Conservation (phyloP, 2,113 vertebrate genomes). For the human (Homo sapiens) region DNA sequence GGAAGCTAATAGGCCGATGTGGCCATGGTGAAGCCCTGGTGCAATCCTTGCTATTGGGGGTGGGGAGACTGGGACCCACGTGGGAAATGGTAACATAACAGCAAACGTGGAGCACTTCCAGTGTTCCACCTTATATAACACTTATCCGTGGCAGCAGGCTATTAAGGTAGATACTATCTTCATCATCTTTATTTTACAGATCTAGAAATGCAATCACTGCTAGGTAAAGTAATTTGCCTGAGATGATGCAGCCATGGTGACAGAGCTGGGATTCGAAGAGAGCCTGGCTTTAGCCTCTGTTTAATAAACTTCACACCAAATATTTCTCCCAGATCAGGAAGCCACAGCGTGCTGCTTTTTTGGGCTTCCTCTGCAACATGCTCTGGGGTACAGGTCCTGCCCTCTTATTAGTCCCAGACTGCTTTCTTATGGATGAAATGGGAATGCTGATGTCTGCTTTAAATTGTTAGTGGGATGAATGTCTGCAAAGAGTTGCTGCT, state of each 20-base stretch:
- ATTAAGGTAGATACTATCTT: neutral
- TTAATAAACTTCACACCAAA: neutral
- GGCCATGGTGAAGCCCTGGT: neutral
- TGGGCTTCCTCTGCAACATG: neutral
- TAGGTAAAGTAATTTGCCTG: neutral
- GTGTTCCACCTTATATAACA: neutral
- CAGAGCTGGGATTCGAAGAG: neutral
- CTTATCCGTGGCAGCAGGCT: neutral
- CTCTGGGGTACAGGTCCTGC: neutral
- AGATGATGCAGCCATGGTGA: neutral
- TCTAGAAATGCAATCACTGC: neutral
- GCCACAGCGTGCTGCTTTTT: neutral
- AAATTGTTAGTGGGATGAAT: neutral
- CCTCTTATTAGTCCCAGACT: rapidly evolving
- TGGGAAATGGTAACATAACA: neutral
- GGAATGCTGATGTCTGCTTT: neutral
- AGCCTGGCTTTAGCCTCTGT: neutral
- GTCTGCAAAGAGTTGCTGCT: neutral
- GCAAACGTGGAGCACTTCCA: neutral
- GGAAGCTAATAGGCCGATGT: neutral
- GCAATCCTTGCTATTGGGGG: neutral
- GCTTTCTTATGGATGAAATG: neutral
- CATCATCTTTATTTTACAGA: neutral
- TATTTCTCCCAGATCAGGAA: neutral
- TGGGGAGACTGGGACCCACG: neutral